phyloP scores from a whole-genome alignment of 2,797 vertebrate genomes.

The Rhinella marina region DNA sequence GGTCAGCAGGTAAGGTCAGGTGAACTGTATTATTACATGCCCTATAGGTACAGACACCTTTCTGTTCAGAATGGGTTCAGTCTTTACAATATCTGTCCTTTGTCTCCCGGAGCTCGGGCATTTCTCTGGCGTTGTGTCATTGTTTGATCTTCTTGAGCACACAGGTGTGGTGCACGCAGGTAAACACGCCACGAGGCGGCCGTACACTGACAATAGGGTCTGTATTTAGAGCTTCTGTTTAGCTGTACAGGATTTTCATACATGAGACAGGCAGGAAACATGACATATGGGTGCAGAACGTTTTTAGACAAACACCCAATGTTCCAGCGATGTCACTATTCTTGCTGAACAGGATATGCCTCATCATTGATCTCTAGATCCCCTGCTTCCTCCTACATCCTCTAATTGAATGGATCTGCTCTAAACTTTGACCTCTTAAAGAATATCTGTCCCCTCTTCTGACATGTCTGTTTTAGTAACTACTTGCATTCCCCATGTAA shows the following conservation, averaged over 20 bases:
- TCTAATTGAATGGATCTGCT: neutral
- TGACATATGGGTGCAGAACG: neutral
- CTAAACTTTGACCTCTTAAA: neutral
- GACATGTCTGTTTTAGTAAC: too few relatives aligned
- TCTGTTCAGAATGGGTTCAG: neutral
- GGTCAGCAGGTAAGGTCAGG: too few relatives aligned
- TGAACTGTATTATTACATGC: neutral
- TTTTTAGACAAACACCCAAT: neutral
- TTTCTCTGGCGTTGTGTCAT: slow-evolving; percentile 34
- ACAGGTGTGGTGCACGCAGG: slow-evolving; percentile 46
- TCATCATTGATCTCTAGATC: neutral
- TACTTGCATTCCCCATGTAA: too few relatives aligned
- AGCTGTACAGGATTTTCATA: slow-evolving; percentile 1
- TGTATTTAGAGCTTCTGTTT: slow-evolving; percentile 25
- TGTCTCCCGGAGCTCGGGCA: slow-evolving; percentile 29
- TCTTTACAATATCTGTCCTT: slow-evolving; percentile 17
- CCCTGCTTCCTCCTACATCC: neutral
- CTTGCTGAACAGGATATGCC: too few relatives aligned
- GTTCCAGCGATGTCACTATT: neutral
- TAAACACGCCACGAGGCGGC: slow-evolving; percentile 12
- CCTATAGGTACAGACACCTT: neutral
- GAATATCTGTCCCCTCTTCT: too few relatives aligned
- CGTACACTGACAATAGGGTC: slow-evolving; percentile 18
- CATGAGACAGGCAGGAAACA: neutral
- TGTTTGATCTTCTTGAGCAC: slow-evolving; percentile 50